A percentile compares a stretch with the other conserved stretches of the same genome.
These are phyloP conservation scores for Leptinotarsa tumamoca DNA, from an alignment of 2,888 invertebrate species.

Conservation along the genomic window DNA sequence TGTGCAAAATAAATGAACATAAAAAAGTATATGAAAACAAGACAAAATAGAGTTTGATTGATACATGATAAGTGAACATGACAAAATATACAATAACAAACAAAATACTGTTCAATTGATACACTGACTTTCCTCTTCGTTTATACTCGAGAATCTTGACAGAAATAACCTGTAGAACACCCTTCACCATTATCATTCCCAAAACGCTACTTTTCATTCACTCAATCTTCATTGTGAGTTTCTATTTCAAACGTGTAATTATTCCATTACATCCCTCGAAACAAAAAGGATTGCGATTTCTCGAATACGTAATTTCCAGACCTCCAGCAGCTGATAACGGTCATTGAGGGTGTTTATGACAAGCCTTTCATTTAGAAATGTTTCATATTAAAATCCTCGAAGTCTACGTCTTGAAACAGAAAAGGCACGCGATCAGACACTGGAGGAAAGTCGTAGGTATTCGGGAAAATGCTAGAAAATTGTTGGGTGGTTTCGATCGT, in stretches of 20 bases:
- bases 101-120: no score
- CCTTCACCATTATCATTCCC: neutral
- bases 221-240: constrained; percentile 3
- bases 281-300: constrained; percentile 2
- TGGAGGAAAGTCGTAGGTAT: no score
- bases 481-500: no score
- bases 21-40: no score
- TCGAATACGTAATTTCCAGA: neutral
- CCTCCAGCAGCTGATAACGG: neutral
- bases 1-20: no score
- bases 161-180: no score
- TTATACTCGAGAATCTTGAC: no score
- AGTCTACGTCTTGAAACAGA: neutral
- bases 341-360: constrained; percentile 5
- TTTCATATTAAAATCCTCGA: neutral
- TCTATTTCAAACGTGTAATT: neutral
- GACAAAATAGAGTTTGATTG: no score
- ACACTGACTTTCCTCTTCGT: no score
- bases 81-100: no score
- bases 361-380: constrained; percentile 4
- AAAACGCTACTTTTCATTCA: neutral
- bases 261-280: neutral
- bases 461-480: no score
- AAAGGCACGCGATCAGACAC: neutral
- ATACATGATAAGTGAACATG: no score